These are phyloP conservation scores for Papilio xuthus DNA, from an alignment of 1,140 invertebrate species.

Conservation along the genomic window DNA sequence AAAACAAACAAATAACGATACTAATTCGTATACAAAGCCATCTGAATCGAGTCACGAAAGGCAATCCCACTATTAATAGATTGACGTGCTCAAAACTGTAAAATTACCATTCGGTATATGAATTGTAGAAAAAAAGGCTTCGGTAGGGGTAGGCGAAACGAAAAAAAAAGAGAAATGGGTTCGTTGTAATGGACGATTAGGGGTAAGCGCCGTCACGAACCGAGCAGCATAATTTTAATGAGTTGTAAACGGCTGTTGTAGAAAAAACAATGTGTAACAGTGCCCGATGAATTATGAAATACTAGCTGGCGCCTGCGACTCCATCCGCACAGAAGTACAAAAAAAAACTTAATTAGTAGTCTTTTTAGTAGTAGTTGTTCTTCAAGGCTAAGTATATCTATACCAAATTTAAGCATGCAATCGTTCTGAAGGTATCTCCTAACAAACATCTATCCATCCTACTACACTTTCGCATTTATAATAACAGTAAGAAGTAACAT, in stretches of 20 bases:
- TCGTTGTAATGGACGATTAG: slow-evolving; percentile 56
- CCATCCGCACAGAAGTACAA: not conserved
- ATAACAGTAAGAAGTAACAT: too few species aligned
- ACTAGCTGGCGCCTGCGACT: not conserved
- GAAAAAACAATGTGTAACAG: slow-evolving; percentile 35
- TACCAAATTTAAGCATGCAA: too few species aligned
- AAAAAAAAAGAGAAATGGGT: slow-evolving; percentile 53
- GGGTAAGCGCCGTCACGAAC: slow-evolving; percentile 57
- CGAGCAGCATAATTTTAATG: slow-evolving; percentile 58
- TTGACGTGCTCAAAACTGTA: slow-evolving; percentile 80
- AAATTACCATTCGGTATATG: slow-evolving; percentile 76
- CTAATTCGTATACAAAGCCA: slow-evolving; percentile 64
- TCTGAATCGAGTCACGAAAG: slow-evolving; percentile 68
- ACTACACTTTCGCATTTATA: too few species aligned
- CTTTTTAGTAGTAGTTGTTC: too few species aligned
- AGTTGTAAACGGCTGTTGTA: slow-evolving; percentile 48
- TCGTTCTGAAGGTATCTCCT: too few species aligned
- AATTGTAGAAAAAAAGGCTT: slow-evolving; percentile 57
- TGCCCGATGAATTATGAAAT: slow-evolving; percentile 18
- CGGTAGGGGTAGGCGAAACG: slow-evolving; percentile 29
- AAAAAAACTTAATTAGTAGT: not conserved
- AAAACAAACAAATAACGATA: slow-evolving; percentile 62
- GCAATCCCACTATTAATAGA: slow-evolving; percentile 73
- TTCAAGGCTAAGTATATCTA: too few species aligned
- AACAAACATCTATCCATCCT: too few species aligned